Conservation (phyloP, 2,113 vertebrate genomes). For the Peromyscus polionotus region DNA sequence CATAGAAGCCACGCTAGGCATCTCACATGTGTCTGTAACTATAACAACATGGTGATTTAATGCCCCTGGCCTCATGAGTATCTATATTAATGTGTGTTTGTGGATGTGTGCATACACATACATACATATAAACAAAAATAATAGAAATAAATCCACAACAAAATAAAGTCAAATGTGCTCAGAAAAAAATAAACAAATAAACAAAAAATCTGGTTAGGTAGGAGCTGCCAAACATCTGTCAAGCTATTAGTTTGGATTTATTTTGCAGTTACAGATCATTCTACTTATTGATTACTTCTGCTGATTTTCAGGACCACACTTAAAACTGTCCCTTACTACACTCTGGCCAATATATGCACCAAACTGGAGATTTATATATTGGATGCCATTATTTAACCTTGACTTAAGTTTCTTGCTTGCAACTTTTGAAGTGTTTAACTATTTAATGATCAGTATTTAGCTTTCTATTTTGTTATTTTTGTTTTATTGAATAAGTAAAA, state of each 20-base stretch:
- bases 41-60: no score
- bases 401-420: background rate
- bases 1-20: no score
- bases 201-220: background rate
- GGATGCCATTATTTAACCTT: background rate
- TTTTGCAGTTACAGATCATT: background rate
- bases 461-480: background rate
- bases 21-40: background rate
- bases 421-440: background rate
- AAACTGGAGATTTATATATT: background rate
- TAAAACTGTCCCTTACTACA: background rate
- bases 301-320: background rate
- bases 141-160: background rate
- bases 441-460: rapidly evolving
- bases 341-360: background rate
- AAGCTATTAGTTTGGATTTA: background rate
- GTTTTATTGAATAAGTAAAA: conserved; percentile 1
- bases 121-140: no score
- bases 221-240: background rate
- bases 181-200: background rate
- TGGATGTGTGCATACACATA: background rate
- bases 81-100: background rate
- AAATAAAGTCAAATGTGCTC: background rate
- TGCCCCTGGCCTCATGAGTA: background rate
- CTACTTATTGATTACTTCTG: background rate